Base-by-base conservation (phyloP, 2,888 invertebrate genomes). In the Eurytoma adleriae region DNA sequence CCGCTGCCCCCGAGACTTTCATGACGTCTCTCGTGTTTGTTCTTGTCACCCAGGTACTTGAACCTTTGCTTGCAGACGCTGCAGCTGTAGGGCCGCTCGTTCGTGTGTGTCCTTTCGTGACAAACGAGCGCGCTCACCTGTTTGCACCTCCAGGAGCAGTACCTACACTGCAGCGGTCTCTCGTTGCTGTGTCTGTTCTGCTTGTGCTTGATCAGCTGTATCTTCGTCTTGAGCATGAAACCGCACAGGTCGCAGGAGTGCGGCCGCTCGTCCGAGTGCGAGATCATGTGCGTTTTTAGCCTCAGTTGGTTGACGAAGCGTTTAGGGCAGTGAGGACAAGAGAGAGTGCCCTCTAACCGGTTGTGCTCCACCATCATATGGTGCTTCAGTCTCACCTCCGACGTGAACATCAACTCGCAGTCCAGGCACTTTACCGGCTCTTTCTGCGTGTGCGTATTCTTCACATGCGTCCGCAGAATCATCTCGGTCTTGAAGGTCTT, bases 101-200 rank as follows among this genome's bases (percentile, higher is more conserved):
- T 90, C 1, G 90, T 90, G 76, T 90, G 90, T 0, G 90, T 91
- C 66, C 90, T 87, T 79, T 90, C 90, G 59, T 90, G 90, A 27
- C 90, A 91, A n/a, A 91, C 90, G 4, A 91, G 85, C 0, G 90
- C 90, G 59, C 90, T 90, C 5, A 90, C 90, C 84, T 91, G 90
- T 69, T 91, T 91, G 73, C 90, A 91, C 40, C 90, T 86, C 90
- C 90, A 90, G 0, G 87, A 85, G 82, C 90, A 91, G 76, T 88
- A 88, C 54, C 86, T 86, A 79, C 90, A 90, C 52, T 90, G 89
- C 24, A 91, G 80, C 0, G 90, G 90, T 68, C 90, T 84, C 70
- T 89, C 90, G 48, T 91, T 89, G 67, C 90, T 91, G 78, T 91
- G 90, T 40, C 89, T 85, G 30, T 91, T 91, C 71, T 90, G 90